A percentile compares a stretch with the other conserved stretches of the same genome.
phyloP scores from a whole-genome alignment of 2,113 vertebrate genomes.

The Pseudorasbora parva region DNA sequence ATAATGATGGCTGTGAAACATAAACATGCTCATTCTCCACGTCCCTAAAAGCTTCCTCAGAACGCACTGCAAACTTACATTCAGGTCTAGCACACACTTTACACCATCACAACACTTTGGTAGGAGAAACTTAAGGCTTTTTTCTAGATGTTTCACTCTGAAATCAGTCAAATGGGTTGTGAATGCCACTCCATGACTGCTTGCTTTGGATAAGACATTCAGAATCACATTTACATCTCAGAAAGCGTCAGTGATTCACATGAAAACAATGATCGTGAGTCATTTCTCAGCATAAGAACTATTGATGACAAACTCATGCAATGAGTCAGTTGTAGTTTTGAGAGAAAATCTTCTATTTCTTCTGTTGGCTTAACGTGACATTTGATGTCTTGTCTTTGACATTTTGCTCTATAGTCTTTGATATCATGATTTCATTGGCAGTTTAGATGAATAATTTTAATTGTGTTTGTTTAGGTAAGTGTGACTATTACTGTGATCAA shows the following conservation, averaged over 20 bases:
- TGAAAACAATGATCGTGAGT: constrained; percentile 16
- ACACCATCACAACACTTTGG: too few relatives aligned
- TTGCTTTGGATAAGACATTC: constrained; percentile 23
- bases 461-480: neutral
- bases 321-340: constrained; percentile 2
- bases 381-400: neutral
- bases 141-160: neutral
- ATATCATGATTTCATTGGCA: neutral
- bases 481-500: constrained; percentile 1
- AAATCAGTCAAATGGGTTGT: neutral
- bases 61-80: too few relatives aligned
- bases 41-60: neutral
- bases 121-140: neutral
- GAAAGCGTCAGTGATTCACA: constrained; percentile 2
- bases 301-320: constrained; percentile 9
- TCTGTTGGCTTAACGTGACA: neutral
- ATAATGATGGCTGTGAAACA: neutral
- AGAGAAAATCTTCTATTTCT: constrained; percentile 12
- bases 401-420: neutral
- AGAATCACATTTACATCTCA: constrained; percentile 2
- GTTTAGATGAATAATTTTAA: neutral
- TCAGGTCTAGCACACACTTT: too few relatives aligned
- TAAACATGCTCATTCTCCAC: neutral
- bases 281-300: neutral
- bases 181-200: neutral